Conservation (phyloP, 2,797 vertebrate species). For the Aratinga solstitialis region DNA sequence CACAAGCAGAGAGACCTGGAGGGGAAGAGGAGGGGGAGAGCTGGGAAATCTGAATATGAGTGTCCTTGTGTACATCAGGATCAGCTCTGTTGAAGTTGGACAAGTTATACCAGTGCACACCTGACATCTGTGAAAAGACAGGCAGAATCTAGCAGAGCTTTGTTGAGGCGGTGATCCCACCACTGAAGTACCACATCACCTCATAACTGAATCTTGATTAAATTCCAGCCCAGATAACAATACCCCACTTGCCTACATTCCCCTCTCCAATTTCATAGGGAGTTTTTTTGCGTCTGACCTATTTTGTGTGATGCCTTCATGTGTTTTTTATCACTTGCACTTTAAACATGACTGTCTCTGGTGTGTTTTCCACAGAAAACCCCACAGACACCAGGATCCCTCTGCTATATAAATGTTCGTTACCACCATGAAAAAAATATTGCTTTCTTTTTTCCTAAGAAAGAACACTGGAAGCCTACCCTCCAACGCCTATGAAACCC, state of each 20-base stretch:
- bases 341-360: not conserved
- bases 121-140: slow-evolving; percentile 44
- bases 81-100: not conserved
- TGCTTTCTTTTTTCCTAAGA: not conserved
- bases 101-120: slow-evolving; percentile 33
- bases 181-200: slow-evolving; percentile 3
- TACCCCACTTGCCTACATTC: slow-evolving; percentile 20
- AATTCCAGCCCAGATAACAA: slow-evolving; percentile 46
- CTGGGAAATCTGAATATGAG: not conserved
- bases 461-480: not conserved
- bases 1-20: slow-evolving; percentile 16
- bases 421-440: not conserved
- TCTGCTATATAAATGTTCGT: not conserved
- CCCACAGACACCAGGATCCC: not conserved
- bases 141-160: slow-evolving; percentile 29
- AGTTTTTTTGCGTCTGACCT: slow-evolving; percentile 28
- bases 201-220: slow-evolving; percentile 39
- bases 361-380: not conserved
- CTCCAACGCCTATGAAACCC: not conserved
- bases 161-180: not conserved
- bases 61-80: slow-evolving; percentile 8
- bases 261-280: not conserved
- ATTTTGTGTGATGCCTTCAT: not conserved
- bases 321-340: not conserved
- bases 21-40: not conserved